Percentiles rank a stretch among this genome's conserved stretches.
These are phyloP conservation scores for Lysiphlebus fabarum DNA, from an alignment of 1,140 invertebrate genomes.

Conservation along the genomic window DNA sequence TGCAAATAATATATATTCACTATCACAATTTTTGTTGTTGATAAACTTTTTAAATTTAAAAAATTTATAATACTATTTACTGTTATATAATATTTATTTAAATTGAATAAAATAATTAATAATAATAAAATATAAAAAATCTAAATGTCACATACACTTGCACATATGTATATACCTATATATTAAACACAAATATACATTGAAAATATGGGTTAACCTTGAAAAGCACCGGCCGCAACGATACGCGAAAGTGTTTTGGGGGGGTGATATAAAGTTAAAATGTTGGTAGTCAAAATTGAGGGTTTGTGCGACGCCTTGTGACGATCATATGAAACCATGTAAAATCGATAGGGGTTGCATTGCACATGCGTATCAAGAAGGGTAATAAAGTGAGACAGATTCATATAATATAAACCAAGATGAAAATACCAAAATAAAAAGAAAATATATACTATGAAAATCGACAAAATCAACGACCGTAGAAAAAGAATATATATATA, in stretches of 20 bases:
- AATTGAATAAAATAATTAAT: no score
- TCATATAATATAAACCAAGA: background rate
- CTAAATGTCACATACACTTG: background rate
- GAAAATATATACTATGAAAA: no score
- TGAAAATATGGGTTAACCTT: slow-evolving; percentile 51
- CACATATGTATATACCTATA: no score
- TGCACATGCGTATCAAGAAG: slow-evolving; percentile 14
- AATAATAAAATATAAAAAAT: background rate
- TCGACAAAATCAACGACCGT: no score
- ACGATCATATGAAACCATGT: slow-evolving; percentile 17
- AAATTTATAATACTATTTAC: no score
- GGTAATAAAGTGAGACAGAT: slow-evolving; percentile 1
- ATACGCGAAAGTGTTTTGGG: slow-evolving; percentile 53
- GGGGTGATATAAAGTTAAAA: slow-evolving; percentile 30
- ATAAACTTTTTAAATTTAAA: background rate
- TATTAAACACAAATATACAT: slow-evolving; percentile 18
- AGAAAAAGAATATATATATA: background rate
- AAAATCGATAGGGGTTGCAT: slow-evolving; percentile 44
- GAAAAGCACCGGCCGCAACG: slow-evolving; percentile 49
- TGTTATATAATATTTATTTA: no score
- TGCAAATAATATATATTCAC: background rate
- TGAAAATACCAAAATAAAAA: no score
- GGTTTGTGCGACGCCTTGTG: slow-evolving; percentile 27
- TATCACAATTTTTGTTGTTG: background rate
- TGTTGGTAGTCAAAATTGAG: slow-evolving; percentile 28